A percentile compares a stretch with the other conserved stretches of the same genome.
phyloP scores from a whole-genome alignment of 1,140 invertebrate species.

The Oscheius sp. region DNA sequence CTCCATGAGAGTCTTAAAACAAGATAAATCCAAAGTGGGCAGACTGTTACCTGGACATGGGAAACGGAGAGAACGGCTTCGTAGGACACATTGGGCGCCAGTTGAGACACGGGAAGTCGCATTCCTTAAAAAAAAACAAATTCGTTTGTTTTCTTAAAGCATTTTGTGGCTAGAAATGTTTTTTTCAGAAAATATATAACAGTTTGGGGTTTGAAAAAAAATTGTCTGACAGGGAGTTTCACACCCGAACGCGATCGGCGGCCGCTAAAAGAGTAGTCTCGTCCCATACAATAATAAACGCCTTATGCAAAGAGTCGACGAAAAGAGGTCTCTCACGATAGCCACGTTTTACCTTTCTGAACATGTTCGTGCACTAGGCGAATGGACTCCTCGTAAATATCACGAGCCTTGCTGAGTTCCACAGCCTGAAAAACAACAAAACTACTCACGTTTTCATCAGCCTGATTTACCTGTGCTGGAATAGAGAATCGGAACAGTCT shows the following conservation, averaged over 20 bases:
- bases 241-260: no score
- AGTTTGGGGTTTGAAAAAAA: no score
- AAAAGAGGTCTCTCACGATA: no score
- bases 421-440: slow-evolving; percentile 25
- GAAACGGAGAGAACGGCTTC: slow-evolving; percentile 57
- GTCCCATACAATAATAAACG: no score
- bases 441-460: not conserved
- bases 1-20: slow-evolving; percentile 61
- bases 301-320: no score
- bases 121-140: slow-evolving; percentile 34
- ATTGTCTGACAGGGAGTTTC: no score
- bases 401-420: slow-evolving; percentile 53
- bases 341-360: slow-evolving; percentile 41
- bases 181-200: no score
- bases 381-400: slow-evolving; percentile 59
- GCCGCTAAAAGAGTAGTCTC: no score
- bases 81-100: slow-evolving; percentile 56
- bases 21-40: no score
- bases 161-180: no score
- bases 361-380: slow-evolving; percentile 58
- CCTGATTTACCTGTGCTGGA: slow-evolving; percentile 44
- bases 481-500: slow-evolving; percentile 55
- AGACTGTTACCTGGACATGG: no score
- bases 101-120: slow-evolving; percentile 37
- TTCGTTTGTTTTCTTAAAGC: not conserved